Base-by-base conservation (phyloP, 2,888 invertebrate genomes). In the Sclerodermus sp. region DNA sequence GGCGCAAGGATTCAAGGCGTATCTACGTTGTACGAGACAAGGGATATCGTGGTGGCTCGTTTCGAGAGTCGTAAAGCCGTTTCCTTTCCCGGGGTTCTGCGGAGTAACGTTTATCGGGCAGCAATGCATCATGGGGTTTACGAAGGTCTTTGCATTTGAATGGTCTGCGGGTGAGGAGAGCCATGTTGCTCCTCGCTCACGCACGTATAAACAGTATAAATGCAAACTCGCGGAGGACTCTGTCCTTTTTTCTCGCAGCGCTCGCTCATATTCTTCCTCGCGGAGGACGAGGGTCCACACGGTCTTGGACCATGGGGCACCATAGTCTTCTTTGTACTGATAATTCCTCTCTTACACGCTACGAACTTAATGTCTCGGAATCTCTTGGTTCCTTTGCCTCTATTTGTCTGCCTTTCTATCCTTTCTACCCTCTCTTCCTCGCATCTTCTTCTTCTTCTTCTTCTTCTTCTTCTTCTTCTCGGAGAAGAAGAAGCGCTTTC, bases 141-240 rank as follows among this genome's bases (percentile, higher is more conserved):
- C 53, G 58, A 56, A 58, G 58, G 53, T 46, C 49, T 58, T 60
- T 58, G 58, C 60, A 58, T 60, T 56, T 46, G 44, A 60, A 60
- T 60, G 53, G 55, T 46, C 46, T 47, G 53, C 51, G 40, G 47
- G 39, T 49, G 23, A 23, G 23, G 23, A 5, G 23, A 23, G 23
- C 23, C 23, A 8, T 8, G 23, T 23, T 23, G 23, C 23, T 23
- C 8, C 23, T 23, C 23, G 23, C 23, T 3, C 23, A 23, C 8
- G 23, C 23, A 23, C 3, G 23, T 8, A 23, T 5, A 23, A 3
- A 23, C 23, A 23, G 23, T 23, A 23, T 23, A 23, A 23, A 23
- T 23, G 23, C 23, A 23, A 23, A 23, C 23, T 23, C 23, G 23
- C 23, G 8, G 4, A 3, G 8, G 23, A 23, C 23, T 23, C 8